phyloP scores from a whole-genome alignment of 2,113 vertebrate species.

The Cyrtonyx montezumae region DNA sequence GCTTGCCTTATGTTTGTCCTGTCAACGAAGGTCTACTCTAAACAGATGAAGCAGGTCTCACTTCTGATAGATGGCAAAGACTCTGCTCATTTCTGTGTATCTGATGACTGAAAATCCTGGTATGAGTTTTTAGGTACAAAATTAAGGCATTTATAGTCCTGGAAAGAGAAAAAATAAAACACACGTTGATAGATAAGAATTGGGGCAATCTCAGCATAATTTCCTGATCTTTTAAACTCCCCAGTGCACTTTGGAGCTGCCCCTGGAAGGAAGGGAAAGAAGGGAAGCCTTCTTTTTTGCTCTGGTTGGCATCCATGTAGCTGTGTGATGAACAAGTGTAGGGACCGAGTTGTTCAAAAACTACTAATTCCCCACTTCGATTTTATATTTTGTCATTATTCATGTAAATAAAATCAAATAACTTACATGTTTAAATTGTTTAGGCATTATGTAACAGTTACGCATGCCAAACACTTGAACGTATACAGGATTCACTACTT shows the following conservation, averaged over 20 bases:
- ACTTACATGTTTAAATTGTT: not conserved
- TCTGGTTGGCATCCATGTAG: not conserved
- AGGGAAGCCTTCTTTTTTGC: not conserved
- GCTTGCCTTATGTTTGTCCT: not conserved
- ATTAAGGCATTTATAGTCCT: not conserved
- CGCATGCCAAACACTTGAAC: not conserved
- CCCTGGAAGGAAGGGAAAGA: not conserved
- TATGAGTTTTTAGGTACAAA: not conserved
- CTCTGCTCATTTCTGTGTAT: not conserved
- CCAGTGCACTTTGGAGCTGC: not conserved
- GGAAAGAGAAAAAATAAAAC: not conserved
- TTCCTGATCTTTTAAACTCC: not conserved
- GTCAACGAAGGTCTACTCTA: not conserved
- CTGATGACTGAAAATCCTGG: not conserved
- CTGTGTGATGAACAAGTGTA: not conserved
- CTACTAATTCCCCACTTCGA: not conserved
- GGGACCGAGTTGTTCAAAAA: not conserved
- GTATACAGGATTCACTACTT: not conserved
- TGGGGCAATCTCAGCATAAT: not conserved
- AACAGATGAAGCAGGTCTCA: not conserved
- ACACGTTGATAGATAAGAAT: not conserved
- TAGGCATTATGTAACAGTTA: not conserved
- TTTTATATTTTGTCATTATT: not conserved
- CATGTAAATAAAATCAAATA: not conserved
- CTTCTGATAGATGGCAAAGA: not conserved